Percentiles rank a stretch among this genome's conserved stretches.
Conservation (phyloP, 2,113 vertebrate species). For the Uria aalge region DNA sequence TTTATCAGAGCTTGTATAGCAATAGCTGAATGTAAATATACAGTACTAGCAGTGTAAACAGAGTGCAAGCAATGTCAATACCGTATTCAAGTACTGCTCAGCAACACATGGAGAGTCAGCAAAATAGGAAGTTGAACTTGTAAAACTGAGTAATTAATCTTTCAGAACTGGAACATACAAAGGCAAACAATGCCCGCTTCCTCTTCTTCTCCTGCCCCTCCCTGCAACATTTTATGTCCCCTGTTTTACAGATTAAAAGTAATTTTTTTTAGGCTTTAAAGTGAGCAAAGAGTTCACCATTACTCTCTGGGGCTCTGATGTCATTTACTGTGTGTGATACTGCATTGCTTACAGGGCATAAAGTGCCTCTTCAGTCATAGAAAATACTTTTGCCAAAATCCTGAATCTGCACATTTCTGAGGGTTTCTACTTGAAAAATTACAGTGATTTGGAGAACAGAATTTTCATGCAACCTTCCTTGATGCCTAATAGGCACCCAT, state of each 20-base stretch:
- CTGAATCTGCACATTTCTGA: background rate
- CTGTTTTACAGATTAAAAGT: background rate
- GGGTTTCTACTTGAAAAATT: background rate
- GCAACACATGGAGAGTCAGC: background rate
- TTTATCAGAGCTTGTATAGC: background rate
- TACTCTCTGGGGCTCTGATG: background rate
- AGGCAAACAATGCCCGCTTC: background rate
- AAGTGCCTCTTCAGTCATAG: background rate
- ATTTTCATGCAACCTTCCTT: background rate
- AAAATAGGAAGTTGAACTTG: background rate
- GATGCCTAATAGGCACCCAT: background rate
- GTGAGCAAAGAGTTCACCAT: background rate
- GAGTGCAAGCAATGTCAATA: background rate
- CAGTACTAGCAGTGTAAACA: background rate
- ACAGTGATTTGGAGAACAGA: background rate
- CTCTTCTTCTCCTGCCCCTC: background rate
- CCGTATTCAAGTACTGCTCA: background rate
- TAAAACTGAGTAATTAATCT: conserved; percentile 14
- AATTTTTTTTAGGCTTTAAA: background rate
- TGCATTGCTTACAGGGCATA: background rate
- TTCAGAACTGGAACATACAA: background rate
- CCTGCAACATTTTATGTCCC: background rate
- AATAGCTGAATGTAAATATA: background rate
- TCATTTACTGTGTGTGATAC: background rate
- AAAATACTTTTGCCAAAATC: background rate